Evolutionary conservation across 2,888 invertebrate genomes (phyloP), one percentile per base, ranked within the genome.

Genomic region (Neocrepidodera transversa): DNA sequence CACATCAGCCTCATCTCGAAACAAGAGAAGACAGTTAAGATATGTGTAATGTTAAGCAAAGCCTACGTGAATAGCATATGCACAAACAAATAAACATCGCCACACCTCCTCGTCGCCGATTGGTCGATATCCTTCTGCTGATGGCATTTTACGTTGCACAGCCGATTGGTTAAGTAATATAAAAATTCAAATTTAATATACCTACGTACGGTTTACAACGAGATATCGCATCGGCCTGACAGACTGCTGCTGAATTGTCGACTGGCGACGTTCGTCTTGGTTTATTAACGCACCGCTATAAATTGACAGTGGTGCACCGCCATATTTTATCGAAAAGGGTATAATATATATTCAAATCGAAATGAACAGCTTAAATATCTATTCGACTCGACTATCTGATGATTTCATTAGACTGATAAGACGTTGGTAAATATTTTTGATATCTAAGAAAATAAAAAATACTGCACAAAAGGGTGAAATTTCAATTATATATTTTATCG

Each of bases 101-200:
- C 77, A 75, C 79, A 74, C 78, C 76, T 72, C 69, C 68, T 64
- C 69, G 67, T 66, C 62, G 66, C 64, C 72, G 66, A 78, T 78
- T 78, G 78, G 78, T 70, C 66, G 68, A 66, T 58, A 65, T 65
- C 65, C 66, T 67, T 70, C 64, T 69, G 73, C 75, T 72, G 75
- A 75, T 75, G 76, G 76, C 76, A 76, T 75, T 74, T 72, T 72
- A 73, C 75, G 68, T 77, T 77, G 71, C 75, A 75, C 75, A 78
- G 76, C 75, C 77, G 74, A 79, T 79, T 79, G 79, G 79, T 76
- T 78, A 76, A 76, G 76, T 78, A 73, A 78, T 77, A 76, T 78
- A 78, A 79, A 79, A 79, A 79, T 79, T 78, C 74, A 76, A 79
- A 78, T 79, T 79, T 79, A 78, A 79, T 78, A 77, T 77, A 71